Evolutionary conservation across 2,113 vertebrate genomes (phyloP).

Genomic region (Limanda limanda): DNA sequence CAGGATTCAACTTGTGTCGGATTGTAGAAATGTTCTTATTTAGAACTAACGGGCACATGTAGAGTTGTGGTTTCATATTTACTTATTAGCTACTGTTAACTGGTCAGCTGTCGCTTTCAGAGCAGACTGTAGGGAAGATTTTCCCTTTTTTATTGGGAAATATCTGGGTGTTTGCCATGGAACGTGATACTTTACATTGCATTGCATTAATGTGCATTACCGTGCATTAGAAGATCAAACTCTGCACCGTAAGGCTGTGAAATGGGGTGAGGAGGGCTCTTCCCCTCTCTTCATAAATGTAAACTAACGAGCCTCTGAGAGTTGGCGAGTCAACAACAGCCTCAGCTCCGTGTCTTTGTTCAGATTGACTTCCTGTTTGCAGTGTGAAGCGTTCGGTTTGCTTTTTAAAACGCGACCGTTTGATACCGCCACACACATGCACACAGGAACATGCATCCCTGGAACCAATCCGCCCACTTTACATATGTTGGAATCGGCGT

Average conservation of each 20-base stretch:
- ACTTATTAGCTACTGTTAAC: no score
- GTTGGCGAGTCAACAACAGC: no score
- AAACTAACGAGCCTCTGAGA: conserved; percentile 60
- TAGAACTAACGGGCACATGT: no score
- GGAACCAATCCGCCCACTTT: conserved; percentile 16
- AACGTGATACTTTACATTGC: conserved; percentile 60
- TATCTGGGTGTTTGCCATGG: conserved; percentile 52
- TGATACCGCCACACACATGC: not conserved
- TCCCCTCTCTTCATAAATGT: conserved; percentile 54
- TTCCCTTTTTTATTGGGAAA: no score
- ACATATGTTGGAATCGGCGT: conserved; percentile 55
- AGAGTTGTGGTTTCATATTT: no score
- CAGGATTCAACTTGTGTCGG: no score
- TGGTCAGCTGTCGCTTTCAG: no score
- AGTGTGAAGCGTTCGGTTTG: conserved; percentile 33
- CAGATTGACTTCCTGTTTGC: conserved; percentile 1
- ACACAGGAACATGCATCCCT: conserved; percentile 6
- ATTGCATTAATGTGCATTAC: no score
- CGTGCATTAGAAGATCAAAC: conserved; percentile 10
- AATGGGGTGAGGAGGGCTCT: conserved; percentile 24
- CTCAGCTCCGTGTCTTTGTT: conserved; percentile 27
- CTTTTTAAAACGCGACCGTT: not conserved
- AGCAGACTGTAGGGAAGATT: no score
- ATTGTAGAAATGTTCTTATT: no score
- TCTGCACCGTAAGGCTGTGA: not conserved